Base-by-base conservation (phyloP, 1,140 invertebrate species). In the Lepeophtheirus salmonis region DNA sequence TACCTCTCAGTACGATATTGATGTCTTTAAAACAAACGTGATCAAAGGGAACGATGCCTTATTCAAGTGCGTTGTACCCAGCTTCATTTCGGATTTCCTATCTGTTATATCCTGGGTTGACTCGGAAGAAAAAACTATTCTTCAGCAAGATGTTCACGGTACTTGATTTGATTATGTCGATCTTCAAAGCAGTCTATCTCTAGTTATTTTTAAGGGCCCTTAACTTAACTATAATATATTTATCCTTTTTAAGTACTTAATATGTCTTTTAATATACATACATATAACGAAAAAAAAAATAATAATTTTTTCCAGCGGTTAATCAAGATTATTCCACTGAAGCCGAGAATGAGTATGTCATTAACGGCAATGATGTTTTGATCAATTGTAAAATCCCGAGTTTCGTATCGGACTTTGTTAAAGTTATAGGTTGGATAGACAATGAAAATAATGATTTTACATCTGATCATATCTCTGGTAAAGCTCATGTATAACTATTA, bases 331-430 rank as follows among this genome's bases (percentile, higher is more conserved):
- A 68, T 60, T 54, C 63, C n/a, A 52, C 75, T 3, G 68, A 72
- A 41, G 68, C 72, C 2, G 70, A 86, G 74, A 89, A 91, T 71
- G 88, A 89, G 65, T 92, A 90, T 74, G 87, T 89, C 3, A 90
- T 91, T 67, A 80, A 83, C 69, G 88, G 88, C 55, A 91, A 92
- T 72, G 83, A 86, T 51, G 89, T 88, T n/a, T 81, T 94, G 64
- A 76, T 96, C 52, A 89, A 88, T 70, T 95, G 89, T 75, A 82
- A 84, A 68, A 86, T 94, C 65, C 89, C 89, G 18, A 85, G 83
- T 17, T 92, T 89, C 72, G 86, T 91, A 48, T 81, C 84, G 50
- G 87, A 91, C 74, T 91, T 89, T 70, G 83, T 92, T 25, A 78
- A 80, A 66, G 86, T 94, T 4, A 84, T 87, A 66, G 79, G 84